Base-by-base conservation (phyloP, 2,888 invertebrate species). In the Chloromyia formosa region DNA sequence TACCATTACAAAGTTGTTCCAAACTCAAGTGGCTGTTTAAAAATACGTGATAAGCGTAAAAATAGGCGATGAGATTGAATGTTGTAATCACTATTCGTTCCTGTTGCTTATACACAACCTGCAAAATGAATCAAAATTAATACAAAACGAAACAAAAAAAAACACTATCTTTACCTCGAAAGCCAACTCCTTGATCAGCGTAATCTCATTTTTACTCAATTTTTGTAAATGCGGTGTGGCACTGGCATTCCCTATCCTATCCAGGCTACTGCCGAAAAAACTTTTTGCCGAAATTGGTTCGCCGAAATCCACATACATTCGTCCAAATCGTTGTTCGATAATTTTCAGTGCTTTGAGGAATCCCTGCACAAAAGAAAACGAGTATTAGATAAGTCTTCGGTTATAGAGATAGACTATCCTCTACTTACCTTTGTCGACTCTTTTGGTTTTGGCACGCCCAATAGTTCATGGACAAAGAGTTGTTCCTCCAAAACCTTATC, bases 371-470 rank as follows among this genome's bases (percentile, higher is more conserved):
- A 86, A 62, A 16, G 53, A 1, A 42, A 7, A 69, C 7, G 27
- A 35, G n/a, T n/a, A n/a, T n/a, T n/a, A n/a, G n/a, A n/a, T n/a
- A n/a, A n/a, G n/a, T n/a, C n/a, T n/a, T n/a, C n/a, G n/a, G n/a
- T n/a, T n/a, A n/a, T n/a, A n/a, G n/a, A n/a, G n/a, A n/a, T n/a
- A n/a, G n/a, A 22, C 4, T n/a, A 16, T 27, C 20, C 5, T n/a
- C 23, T 12, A 76, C 88, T 86, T 83, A 93, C 93, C 78, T 93
- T 92, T 1, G 98, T 97, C 0, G 95, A 92, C 86, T 99, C 98
- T 83, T 95, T 95, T 0, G 98, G 98, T 84, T 99, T 99, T n/a
- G 98, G 97, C 72, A 97, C 93, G 1, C 98, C 98, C 12, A 99
- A 87, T 73, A 98, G 88, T 84, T 99, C 98, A 83, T 94, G 96